Percentiles rank a stretch among this genome's conserved stretches.
These are phyloP conservation scores for Phymastichus coffea DNA, from an alignment of 1,140 invertebrate genomes.

Conservation along the genomic window DNA sequence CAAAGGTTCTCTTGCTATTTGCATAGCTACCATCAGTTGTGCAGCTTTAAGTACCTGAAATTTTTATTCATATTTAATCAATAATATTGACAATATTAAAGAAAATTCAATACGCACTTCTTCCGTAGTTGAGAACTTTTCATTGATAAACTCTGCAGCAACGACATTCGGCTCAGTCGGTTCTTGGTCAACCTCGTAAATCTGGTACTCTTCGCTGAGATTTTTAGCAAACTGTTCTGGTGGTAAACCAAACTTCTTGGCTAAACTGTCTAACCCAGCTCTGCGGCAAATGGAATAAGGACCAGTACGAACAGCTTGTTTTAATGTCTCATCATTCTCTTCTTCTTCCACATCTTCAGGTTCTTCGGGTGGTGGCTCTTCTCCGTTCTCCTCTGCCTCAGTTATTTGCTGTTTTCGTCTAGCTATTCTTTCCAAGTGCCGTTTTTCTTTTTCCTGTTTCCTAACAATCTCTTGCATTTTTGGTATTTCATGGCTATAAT, in stretches of 20 bases:
- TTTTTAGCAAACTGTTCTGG: conserved; percentile 98
- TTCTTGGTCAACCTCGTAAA: conserved; percentile 96
- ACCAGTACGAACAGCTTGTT: conserved; percentile 83
- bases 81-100: too few species aligned
- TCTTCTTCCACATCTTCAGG: conserved; percentile 59
- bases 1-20: conserved; percentile 88
- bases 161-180: conserved; percentile 75
- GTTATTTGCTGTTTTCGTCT: conserved; percentile 51
- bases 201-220: conserved; percentile 91
- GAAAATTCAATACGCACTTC: conserved; percentile 59
- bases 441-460: conserved; percentile 62
- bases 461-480: conserved; percentile 75
- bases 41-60: conserved; percentile 70
- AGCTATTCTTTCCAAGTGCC: conserved; percentile 52
- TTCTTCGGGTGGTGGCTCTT: conserved; percentile 54
- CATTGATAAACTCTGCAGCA: conserved; percentile 69
- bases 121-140: conserved; percentile 64
- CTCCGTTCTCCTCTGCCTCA: conserved; percentile 65
- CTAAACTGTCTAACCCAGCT: conserved; percentile 81
- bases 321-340: conserved; percentile 66
- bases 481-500: conserved; percentile 85
- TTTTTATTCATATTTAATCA: too few species aligned
- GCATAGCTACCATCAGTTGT: conserved; percentile 92
- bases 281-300: conserved; percentile 84
- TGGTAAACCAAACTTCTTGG: conserved; percentile 91